Evolutionary conservation across 2,113 vertebrate genomes (phyloP).

Genomic region (Corydoras maculifer): DNA sequence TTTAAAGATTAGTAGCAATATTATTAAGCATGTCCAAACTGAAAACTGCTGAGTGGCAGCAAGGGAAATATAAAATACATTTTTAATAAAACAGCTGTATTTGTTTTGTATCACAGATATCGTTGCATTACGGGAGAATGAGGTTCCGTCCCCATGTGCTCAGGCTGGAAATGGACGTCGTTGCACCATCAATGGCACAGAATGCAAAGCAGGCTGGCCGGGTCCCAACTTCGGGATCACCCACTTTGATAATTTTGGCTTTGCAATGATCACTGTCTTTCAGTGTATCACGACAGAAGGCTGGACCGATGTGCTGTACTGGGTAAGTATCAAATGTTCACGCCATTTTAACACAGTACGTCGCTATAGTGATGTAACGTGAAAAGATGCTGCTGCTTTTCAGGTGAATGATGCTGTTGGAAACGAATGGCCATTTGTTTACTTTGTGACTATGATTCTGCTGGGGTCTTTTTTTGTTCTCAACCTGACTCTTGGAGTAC

Average conservation of each 20-base stretch:
- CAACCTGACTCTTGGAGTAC: slow-evolving; percentile 91
- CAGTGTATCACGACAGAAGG: slow-evolving; percentile 96
- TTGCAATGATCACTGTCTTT: slow-evolving; percentile 94
- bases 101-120: slow-evolving; percentile 64
- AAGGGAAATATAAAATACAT: too few relatives aligned
- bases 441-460: slow-evolving; percentile 91
- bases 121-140: slow-evolving; percentile 70
- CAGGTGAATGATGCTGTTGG: slow-evolving; percentile 96
- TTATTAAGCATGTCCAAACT: too few relatives aligned
- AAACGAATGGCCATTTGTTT: slow-evolving; percentile 95
- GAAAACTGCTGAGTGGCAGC: too few relatives aligned
- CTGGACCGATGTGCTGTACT: slow-evolving; percentile 95
- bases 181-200: slow-evolving; percentile 79
- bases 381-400: slow-evolving; percentile 31
- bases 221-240: slow-evolving; percentile 95
- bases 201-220: slow-evolving; percentile 81
- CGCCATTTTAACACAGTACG: too few relatives aligned
- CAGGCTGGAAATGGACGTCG: slow-evolving; percentile 80
- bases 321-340: slow-evolving; percentile 63
- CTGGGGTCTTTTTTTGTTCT: slow-evolving; percentile 95
- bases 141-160: slow-evolving; percentile 84
- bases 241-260: slow-evolving; percentile 94
- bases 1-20: too few relatives aligned
- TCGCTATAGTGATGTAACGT: not conserved
- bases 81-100: not conserved